These are phyloP conservation scores for Meganola albula DNA, from an alignment of 2,888 invertebrate species.

Conservation along the genomic window DNA sequence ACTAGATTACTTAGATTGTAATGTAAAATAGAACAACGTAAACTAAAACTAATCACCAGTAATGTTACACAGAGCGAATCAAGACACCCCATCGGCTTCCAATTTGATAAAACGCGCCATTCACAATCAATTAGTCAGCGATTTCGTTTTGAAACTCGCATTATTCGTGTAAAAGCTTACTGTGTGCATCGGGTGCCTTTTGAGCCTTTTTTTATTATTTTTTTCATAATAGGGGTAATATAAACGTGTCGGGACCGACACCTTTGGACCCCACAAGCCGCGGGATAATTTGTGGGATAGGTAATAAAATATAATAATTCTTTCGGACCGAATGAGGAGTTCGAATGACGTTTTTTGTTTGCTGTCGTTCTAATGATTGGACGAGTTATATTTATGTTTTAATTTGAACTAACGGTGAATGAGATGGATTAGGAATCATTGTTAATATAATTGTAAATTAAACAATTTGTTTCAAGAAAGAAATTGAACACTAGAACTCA, in stretches of 20 bases:
- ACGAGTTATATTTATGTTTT: constrained; percentile 32
- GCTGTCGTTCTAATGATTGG: constrained; percentile 27
- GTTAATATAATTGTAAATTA: too few species aligned
- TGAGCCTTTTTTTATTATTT: constrained; percentile 51
- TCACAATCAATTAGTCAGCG: constrained; percentile 72
- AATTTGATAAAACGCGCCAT: constrained; percentile 51
- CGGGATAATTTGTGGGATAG: constrained; percentile 65
- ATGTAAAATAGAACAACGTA: too few species aligned
- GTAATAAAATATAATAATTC: constrained; percentile 70
- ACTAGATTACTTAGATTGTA: too few species aligned
- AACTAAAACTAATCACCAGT: constrained; percentile 13
- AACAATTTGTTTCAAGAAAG: too few species aligned
- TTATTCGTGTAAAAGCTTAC: constrained; percentile 58
- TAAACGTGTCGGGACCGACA: constrained; percentile 71
- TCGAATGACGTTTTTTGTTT: constrained; percentile 31
- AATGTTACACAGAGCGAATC: constrained; percentile 26
- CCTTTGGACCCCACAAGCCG: constrained; percentile 73
- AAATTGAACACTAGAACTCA: too few species aligned
- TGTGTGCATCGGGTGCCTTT: constrained; percentile 53
- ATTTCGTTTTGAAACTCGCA: constrained; percentile 51
- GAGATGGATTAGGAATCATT: constrained; percentile 18
- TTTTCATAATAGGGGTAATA: constrained; percentile 68
- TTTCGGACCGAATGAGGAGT: constrained; percentile 29
- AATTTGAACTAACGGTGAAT: constrained; percentile 27
- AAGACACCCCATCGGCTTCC: constrained; percentile 48